Conservation (phyloP, 23 tunicate species). For the Trididemnum miniatum region DNA sequence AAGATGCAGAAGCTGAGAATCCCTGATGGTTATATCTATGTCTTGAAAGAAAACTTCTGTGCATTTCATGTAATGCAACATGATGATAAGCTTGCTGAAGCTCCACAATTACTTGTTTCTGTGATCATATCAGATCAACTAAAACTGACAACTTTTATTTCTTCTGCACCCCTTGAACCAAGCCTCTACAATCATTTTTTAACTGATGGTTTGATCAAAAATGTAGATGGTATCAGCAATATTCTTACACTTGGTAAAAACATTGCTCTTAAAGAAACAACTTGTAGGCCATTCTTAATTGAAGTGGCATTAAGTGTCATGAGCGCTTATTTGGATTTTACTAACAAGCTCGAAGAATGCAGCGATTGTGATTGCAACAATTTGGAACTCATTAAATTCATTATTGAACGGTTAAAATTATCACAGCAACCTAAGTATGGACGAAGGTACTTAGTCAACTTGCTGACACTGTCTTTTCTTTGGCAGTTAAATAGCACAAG, state of each 20-base stretch:
- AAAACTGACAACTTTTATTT: background rate
- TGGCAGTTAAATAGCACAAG: conserved; percentile 12
- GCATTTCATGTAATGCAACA: background rate
- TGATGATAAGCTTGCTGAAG: background rate
- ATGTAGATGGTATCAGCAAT: background rate
- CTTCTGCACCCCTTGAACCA: background rate
- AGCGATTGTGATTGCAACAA: background rate
- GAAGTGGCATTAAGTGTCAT: background rate
- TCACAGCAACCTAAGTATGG: background rate
- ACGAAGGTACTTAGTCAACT: background rate
- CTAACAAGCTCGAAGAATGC: background rate
- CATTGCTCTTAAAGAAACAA: background rate
- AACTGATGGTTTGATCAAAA: background rate
- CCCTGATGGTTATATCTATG: background rate
- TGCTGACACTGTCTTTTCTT: background rate
- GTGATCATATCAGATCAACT: background rate
- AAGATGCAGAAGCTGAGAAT: background rate
- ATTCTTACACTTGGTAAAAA: background rate
- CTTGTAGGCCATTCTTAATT: background rate
- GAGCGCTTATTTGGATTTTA: background rate
- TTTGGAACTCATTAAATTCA: background rate
- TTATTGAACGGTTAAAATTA: conserved; percentile 11
- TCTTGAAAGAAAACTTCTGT: background rate
- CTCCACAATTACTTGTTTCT: background rate
- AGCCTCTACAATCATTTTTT: background rate